Conservation (phyloP, 2,888 invertebrate species). For the Ectemnius lituratus region DNA sequence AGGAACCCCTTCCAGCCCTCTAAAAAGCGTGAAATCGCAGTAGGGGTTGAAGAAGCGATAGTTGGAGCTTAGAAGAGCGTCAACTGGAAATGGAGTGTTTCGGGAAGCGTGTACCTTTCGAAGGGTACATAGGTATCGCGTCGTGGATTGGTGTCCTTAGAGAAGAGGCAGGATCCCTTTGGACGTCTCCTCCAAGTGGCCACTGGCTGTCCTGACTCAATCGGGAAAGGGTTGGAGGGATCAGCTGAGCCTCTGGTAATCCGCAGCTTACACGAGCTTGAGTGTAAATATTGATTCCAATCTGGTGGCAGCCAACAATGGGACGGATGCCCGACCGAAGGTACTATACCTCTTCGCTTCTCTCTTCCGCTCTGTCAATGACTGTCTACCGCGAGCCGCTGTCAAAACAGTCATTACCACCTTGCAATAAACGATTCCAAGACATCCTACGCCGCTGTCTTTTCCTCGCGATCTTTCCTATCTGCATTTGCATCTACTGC, state of each 20-base stretch:
- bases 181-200: constrained; percentile 8
- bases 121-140: constrained; percentile 8
- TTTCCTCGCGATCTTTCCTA: constrained; percentile 23
- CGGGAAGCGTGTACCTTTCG: background rate
- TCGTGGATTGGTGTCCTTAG: background rate
- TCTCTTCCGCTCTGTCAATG: constrained; percentile 37
- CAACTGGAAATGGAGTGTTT: background rate
- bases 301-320: constrained; percentile 68
- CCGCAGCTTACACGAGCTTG: constrained; percentile 68
- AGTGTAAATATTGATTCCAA: constrained; percentile 76
- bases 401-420: constrained; percentile 74
- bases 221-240: constrained; percentile 66
- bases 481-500: background rate
- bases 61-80: background rate
- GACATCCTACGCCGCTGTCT: background rate
- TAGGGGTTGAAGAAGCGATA: constrained; percentile 3
- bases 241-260: constrained; percentile 67
- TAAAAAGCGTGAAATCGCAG: constrained; percentile 45
- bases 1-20: background rate
- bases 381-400: constrained; percentile 61
- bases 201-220: constrained; percentile 35
- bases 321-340: constrained; percentile 42
- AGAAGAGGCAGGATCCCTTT: constrained; percentile 13
- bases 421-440: constrained; percentile 51
- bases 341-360: constrained; percentile 28